These are phyloP conservation scores for Brachystomella parvula DNA, from an alignment of 1,140 invertebrate genomes.

Conservation along the genomic window DNA sequence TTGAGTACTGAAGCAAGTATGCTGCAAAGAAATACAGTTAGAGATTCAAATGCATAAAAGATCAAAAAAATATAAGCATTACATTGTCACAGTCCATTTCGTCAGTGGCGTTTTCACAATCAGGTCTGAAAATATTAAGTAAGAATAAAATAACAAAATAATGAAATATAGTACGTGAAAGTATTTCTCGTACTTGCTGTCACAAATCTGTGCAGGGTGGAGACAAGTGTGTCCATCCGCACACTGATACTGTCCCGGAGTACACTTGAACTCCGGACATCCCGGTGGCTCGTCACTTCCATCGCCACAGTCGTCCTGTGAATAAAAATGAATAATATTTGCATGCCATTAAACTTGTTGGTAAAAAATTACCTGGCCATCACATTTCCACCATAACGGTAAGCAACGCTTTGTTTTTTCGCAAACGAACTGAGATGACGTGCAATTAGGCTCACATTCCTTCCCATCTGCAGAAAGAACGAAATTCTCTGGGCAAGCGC, in stretches of 20 bases:
- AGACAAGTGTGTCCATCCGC: constrained; percentile 52
- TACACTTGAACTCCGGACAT: constrained; percentile 63
- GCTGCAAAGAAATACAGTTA: constrained; percentile 35
- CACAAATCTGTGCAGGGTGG: constrained; percentile 58
- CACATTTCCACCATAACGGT: constrained; percentile 56
- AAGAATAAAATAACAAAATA: not conserved
- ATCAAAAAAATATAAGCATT: constrained; percentile 20
- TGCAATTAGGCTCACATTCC: constrained; percentile 67
- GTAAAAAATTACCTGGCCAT: constrained; percentile 45
- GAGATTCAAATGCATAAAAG: not conserved
- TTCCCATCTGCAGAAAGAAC: constrained; percentile 56
- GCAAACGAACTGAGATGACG: constrained; percentile 70
- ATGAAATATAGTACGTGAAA: not conserved
- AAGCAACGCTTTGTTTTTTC: constrained; percentile 61
- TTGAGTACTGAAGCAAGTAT: constrained; percentile 48
- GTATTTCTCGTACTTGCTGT: constrained; percentile 41
- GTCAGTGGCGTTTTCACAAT: constrained; percentile 50
- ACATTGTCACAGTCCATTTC: constrained; percentile 50
- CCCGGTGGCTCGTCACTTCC: constrained; percentile 51
- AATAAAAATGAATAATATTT: constrained; percentile 46
- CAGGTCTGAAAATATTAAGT: constrained; percentile 31
- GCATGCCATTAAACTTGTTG: not conserved
- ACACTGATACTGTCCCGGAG: constrained; percentile 57
- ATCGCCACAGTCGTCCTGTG: constrained; percentile 57
- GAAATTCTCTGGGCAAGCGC: constrained; percentile 75